Evolutionary conservation across 2,797 vertebrate species (phyloP), one percentile per base, ranked within the genome.

Genomic region (Anguilla pacifica): DNA sequence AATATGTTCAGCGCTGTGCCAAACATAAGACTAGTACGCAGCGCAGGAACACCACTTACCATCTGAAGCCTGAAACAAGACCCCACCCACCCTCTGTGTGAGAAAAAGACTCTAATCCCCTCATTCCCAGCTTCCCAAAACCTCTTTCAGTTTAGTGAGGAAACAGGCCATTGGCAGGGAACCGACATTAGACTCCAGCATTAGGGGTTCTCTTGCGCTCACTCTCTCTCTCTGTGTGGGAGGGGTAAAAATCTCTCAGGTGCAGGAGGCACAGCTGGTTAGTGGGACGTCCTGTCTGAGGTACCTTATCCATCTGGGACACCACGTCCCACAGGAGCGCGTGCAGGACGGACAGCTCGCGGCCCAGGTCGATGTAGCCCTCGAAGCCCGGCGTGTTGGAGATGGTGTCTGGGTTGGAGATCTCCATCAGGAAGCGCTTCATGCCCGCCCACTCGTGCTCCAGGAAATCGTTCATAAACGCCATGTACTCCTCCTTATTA

Each of bases 401-500:
- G 92, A 98, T 96, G 22, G 97, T 98, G 91, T 99, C 98, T 0
- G 96, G 96, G 90, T 99, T 98, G 53, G 98, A 98, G 92, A 99
- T 98, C 94, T 99, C 98, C 2, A 96, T 91, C 91, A 99, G 96
- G 93, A 99, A 99, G 84, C 98, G 97, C 92, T 97, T 98, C 98
- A 99, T 99, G 89, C 97, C 97, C 31, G 97, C 97, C 98, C 98
- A 99, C 91, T 99, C 98, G 0, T 98, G 97, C 91, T 99, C 98
- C 95, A 99, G 92, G 93, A 99, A 99, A 92, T 98, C 97, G 86
- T 99, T 99, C 98, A 99, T 99, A 92, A 99, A 99, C 61, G 97
- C 96, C 98, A 99, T 99, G 92, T 99, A 99, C 91, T 99, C 98
- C 88, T 99, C 98, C 93, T 99, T 99, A 93, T 97, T 98, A 3